Evolutionary conservation across 2,113 vertebrate species (phyloP).

Genomic region (Apaloderma vittatum): DNA sequence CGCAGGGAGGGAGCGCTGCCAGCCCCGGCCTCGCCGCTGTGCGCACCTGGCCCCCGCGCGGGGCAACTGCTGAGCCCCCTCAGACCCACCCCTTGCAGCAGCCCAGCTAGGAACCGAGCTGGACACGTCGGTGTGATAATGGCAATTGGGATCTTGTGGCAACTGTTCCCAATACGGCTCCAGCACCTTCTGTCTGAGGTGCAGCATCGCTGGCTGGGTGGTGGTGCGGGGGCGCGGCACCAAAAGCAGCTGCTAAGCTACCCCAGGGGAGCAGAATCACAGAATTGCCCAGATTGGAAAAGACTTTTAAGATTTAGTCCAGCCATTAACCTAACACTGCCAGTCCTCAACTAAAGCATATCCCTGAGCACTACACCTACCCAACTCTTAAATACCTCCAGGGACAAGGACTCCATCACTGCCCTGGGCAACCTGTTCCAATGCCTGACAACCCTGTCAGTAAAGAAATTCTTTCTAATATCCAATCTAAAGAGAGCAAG

Average conservation of each 20-base stretch:
- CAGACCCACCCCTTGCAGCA: neutral
- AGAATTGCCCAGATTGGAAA: no score
- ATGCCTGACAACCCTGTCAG: no score
- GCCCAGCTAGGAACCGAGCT: fast-evolving
- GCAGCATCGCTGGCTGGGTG: fast-evolving
- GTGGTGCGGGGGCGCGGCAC: fast-evolving
- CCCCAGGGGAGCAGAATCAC: neutral
- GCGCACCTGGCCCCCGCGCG: neutral
- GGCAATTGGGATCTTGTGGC: neutral
- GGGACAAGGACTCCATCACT: no score
- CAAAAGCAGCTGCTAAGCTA: neutral
- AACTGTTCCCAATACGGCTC: neutral
- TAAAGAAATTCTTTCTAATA: no score
- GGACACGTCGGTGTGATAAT: neutral
- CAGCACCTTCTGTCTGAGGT: fast-evolving
- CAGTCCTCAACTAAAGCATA: no score
- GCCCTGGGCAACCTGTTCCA: no score
- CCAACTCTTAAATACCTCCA: no score
- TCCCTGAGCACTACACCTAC: no score
- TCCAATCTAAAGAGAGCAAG: neutral
- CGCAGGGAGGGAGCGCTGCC: no score
- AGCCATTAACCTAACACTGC: no score
- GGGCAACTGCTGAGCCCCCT: neutral
- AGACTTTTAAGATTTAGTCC: no score
- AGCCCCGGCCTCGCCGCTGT: neutral